A percentile compares a stretch with the other conserved stretches of the same genome.
phyloP scores from a whole-genome alignment of 1,140 invertebrate genomes.

The Drosophila oshimai region DNA sequence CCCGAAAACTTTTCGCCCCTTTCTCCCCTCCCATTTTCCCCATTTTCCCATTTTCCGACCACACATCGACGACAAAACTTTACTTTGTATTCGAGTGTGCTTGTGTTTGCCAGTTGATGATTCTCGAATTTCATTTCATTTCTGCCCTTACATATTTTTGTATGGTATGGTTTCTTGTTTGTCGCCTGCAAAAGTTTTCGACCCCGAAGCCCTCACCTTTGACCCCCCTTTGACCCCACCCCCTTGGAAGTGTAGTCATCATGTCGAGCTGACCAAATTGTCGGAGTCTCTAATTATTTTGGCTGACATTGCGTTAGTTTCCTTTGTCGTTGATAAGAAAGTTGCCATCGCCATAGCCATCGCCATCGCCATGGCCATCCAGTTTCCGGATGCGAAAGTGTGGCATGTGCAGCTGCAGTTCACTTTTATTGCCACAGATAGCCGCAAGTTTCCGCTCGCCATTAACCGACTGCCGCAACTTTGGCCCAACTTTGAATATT shows the following conservation, averaged over 20 bases:
- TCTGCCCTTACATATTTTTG: conserved; percentile 5
- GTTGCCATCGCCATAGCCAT: too few species aligned
- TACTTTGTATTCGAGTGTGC: conserved; percentile 10
- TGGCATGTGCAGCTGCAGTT: conserved; percentile 11
- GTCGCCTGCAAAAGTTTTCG: conserved; percentile 5
- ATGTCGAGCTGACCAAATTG: conserved; percentile 40
- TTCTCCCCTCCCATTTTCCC: neutral
- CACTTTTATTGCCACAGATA: conserved; percentile 39
- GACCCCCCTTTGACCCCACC: neutral
- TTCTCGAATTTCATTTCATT: conserved; percentile 40
- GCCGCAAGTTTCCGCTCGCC: conserved; percentile 36
- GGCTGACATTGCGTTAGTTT: conserved; percentile 23
- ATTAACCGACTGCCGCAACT: conserved; percentile 17
- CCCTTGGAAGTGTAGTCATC: conserved; percentile 5
- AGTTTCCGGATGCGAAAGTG: neutral
- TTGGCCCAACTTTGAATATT: conserved; percentile 22
- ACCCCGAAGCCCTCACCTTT: neutral
- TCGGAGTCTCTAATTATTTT: conserved; percentile 44
- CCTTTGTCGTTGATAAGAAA: conserved; percentile 27
- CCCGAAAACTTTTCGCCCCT: conserved; percentile 27
- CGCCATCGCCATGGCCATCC: too few species aligned
- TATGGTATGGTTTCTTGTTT: neutral
- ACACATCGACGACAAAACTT: conserved; percentile 50
- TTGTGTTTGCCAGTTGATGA: conserved; percentile 52
- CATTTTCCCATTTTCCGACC: neutral